These are phyloP conservation scores for Anoplophora glabripennis DNA, from an alignment of 1,140 invertebrate species.

Conservation along the genomic window DNA sequence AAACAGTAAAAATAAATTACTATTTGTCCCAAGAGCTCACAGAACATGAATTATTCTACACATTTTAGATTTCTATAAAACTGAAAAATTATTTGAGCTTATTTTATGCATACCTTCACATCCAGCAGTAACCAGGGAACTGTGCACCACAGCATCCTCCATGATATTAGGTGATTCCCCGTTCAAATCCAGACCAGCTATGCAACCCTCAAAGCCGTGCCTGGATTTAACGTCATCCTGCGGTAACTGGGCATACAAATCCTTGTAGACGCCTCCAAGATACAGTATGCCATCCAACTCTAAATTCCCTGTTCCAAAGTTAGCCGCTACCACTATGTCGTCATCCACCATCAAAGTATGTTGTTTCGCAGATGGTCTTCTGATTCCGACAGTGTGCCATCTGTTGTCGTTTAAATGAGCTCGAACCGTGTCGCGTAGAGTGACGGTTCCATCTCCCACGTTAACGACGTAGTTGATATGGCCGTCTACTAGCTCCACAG, in stretches of 20 bases:
- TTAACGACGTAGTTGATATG: constrained; percentile 91
- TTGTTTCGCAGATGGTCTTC: constrained; percentile 78
- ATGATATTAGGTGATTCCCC: constrained; percentile 85
- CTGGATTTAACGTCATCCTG: constrained; percentile 73
- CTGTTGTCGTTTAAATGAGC: constrained; percentile 84
- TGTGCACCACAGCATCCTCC: constrained; percentile 81
- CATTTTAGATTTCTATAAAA: no score
- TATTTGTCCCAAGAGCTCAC: no score
- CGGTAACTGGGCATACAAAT: constrained; percentile 75
- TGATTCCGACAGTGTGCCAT: constrained; percentile 90
- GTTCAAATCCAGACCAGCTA: constrained; percentile 89
- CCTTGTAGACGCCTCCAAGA: constrained; percentile 82
- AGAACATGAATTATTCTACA: no score
- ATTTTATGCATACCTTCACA: constrained; percentile 78
- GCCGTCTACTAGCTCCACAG: constrained; percentile 89
- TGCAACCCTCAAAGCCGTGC: constrained; percentile 91
- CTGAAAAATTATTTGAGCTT: not conserved
- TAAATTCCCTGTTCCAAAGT: constrained; percentile 75
- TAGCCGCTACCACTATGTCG: constrained; percentile 76
- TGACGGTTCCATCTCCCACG: constrained; percentile 86
- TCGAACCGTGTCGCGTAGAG: constrained; percentile 75
- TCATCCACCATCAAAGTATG: constrained; percentile 91
- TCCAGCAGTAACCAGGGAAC: constrained; percentile 74
- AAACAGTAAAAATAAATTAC: no score
- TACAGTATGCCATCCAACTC: constrained; percentile 88